Evolutionary conservation across 2,888 invertebrate species (phyloP), one percentile per base, ranked within the genome.

Genomic region (Tyria jacobaeae): DNA sequence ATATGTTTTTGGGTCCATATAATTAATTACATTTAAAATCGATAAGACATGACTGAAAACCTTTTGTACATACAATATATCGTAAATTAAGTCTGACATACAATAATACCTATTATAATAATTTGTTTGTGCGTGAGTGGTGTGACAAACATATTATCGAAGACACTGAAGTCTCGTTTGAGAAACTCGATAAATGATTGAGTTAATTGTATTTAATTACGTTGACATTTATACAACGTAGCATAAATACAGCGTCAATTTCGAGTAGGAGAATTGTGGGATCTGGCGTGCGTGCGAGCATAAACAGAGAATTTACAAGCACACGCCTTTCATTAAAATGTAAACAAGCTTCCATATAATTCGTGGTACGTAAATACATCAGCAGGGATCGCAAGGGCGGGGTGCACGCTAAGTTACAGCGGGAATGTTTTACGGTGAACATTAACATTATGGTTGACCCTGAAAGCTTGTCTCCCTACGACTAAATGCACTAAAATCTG

Each of bases 251-350:
- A 60, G 69, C 70, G 60, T 60, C 71, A 70, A 70, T 70, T 67
- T 66, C 78, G 70, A 66, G 64, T 66, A 64, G 69, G 74, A 78
- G 75, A 76, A 80, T 76, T 80, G 76, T 70, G 73, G 73, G 73
- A 66, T 75, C 50, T 60, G 73, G 72, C 63, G 75, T 73, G 80
- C 76, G 75, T 77, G 79, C 59, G 78, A 80, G 81, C 71, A 82
- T 85, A 85, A 85, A 85, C 84, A 85, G 76, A 76, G 78, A 87
- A 83, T 86, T 84, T 84, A 83, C 79, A 83, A 82, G 73, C 80
- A 79, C 76, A 80, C 80, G 80, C 83, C 78, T 88, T 87, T 89
- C 86, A 91, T 89, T 87, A 89, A 89, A 88, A 89, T 89, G 88
- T 89, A 89, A 90, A 90, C 89, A 87, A 85, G 88, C 82, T 81